Evolutionary conservation across 2,113 vertebrate genomes (phyloP).

Genomic region (Pangasianodon gigas): DNA sequence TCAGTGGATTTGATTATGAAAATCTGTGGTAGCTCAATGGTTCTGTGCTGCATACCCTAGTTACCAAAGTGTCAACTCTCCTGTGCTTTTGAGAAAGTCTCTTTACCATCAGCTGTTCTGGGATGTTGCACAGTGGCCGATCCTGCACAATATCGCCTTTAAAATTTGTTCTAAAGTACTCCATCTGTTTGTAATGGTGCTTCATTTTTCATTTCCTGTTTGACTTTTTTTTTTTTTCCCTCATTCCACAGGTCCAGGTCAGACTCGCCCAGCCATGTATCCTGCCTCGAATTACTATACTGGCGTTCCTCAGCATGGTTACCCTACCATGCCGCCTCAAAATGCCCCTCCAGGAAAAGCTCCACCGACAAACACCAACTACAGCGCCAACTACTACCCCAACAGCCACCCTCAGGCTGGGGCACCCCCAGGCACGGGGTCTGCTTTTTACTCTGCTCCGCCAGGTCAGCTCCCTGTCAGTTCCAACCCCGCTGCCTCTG

Average conservation of each 20-base stretch:
- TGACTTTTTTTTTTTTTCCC: not conserved
- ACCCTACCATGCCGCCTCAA: conserved; percentile 72
- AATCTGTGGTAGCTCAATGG: not conserved
- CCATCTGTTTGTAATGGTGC: not conserved
- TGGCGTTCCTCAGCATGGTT: conserved; percentile 73
- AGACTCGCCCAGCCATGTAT: conserved; percentile 73
- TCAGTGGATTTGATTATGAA: not conserved
- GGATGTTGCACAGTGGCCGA: not conserved
- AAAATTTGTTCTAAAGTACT: not conserved
- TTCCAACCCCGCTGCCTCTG: conserved; percentile 58
- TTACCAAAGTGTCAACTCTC: not conserved
- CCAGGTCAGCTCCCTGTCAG: conserved; percentile 72
- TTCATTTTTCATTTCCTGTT: not conserved
- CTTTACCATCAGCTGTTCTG: not conserved
- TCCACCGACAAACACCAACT: conserved; percentile 74
- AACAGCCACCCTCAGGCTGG: conserved; percentile 74
- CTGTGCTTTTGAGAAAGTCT: not conserved
- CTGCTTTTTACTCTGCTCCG: conserved; percentile 64
- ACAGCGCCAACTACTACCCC: conserved; percentile 77
- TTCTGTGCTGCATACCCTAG: not conserved
- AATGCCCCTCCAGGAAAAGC: conserved; percentile 79
- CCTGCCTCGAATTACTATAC: conserved; percentile 74
- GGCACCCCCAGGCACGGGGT: conserved; percentile 61
- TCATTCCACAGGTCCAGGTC: conserved; percentile 78
- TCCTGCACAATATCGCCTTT: not conserved